phyloP scores from a whole-genome alignment of 2,888 invertebrate genomes.

The Leptopilina myrica region DNA sequence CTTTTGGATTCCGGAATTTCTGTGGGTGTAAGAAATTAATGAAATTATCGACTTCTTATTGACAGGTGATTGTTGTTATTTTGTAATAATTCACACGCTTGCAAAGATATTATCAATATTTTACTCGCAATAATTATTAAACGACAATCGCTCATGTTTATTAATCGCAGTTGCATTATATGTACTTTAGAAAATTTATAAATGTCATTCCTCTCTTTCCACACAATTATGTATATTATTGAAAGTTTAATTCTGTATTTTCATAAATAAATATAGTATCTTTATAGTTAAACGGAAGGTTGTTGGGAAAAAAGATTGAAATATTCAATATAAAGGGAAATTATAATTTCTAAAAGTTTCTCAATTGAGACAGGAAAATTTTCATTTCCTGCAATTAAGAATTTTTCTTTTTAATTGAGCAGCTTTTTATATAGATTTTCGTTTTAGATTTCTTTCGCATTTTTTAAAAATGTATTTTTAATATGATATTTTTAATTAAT shows the following conservation, averaged over 20 bases:
- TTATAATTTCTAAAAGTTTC: no score
- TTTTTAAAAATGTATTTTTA: no score
- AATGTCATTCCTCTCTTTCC: no score
- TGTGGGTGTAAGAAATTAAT: slow-evolving; percentile 36
- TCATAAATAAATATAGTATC: no score
- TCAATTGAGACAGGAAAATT: no score
- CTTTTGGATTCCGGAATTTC: slow-evolving; percentile 2
- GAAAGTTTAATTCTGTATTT: no score
- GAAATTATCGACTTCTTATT: slow-evolving; percentile 29
- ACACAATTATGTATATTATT: no score
- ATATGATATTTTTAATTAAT: no score
- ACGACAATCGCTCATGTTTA: slow-evolving; percentile 22
- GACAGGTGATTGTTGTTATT: neutral
- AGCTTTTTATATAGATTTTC: no score
- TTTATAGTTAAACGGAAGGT: no score
- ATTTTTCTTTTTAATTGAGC: neutral
- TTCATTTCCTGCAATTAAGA: neutral
- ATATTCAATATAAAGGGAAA: no score
- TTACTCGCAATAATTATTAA: neutral
- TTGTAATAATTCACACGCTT: neutral
- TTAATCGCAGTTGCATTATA: slow-evolving; percentile 11
- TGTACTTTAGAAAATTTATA: neutral
- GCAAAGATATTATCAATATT: slow-evolving; percentile 5
- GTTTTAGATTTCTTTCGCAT: no score
- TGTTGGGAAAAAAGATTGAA: neutral